Base-by-base conservation (phyloP, 2,888 invertebrate species). In the Fragum whitleyi region DNA sequence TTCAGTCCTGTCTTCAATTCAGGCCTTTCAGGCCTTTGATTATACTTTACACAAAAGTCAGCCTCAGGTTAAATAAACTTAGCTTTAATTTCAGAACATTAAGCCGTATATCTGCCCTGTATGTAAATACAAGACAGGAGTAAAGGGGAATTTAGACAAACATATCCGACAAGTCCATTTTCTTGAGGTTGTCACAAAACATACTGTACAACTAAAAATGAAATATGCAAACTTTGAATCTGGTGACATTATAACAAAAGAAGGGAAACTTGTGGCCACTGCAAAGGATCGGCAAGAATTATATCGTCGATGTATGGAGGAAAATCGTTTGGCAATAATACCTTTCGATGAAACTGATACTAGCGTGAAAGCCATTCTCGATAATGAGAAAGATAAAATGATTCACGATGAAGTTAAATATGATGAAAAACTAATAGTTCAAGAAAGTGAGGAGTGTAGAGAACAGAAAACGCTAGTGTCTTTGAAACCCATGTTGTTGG, bases 61-160 rank as follows among this genome's bases (percentile, higher is more conserved):
- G n/a, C n/a, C n/a, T n/a, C n/a, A n/a, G n/a, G n/a, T n/a, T n/a
- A n/a, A n/a, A n/a, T n/a, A n/a, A n/a, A n/a, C n/a, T n/a, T n/a
- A n/a, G n/a, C n/a, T n/a, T 36, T 36, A 36, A 36, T 79, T 80
- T 47, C 77, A 87, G 87, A 72, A 87, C 59, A 77, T 77, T 39
- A 84, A 86, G 61, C 87, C 87, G 23, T 87, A 79, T 65, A 68
- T 74, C 14, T 87, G 87, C 57, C 80, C 85, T 16, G 74, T 85
- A 1, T 87, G 87, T 57, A 75, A 79, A 11, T 86, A 87, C 68
- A 77, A 77, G 23, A 85, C 86, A 26, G 86, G 86, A 39, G 79
- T 87, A 16, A 86, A 85, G 53, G 87, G 87, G 26, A 87, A 87
- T 55, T 59, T 86, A 9, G 86, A 87, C 74, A 87, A 87, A 78